These are phyloP conservation scores for Moxostoma hubbsi DNA, from an alignment of 2,797 vertebrate species.

Conservation along the genomic window DNA sequence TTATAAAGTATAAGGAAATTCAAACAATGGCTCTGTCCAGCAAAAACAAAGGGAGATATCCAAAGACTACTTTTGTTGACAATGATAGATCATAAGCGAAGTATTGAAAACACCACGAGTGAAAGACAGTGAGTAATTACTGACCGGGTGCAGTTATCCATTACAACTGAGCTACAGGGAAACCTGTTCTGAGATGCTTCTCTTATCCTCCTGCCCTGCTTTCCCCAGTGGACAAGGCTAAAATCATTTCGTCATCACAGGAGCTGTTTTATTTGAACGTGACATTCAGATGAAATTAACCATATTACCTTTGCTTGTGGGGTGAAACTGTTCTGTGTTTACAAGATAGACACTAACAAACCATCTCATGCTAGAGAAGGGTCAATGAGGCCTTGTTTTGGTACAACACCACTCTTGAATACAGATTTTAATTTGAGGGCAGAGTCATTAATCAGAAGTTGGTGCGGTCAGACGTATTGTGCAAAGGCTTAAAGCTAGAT, in stretches of 20 bases:
- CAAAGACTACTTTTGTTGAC: conserved; percentile 50
- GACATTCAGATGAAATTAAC: conserved; percentile 1
- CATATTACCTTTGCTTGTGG: not conserved
- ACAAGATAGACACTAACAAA: conserved; percentile 22
- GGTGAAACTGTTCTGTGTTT: not conserved
- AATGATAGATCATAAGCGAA: conserved; percentile 64
- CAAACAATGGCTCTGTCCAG: conserved; percentile 17
- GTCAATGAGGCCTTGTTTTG: conserved; percentile 40
- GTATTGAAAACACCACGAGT: conserved; percentile 73
- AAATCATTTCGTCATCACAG: conserved; percentile 68
- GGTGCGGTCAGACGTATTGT: conserved; percentile 1
- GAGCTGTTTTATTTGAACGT: conserved; percentile 49
- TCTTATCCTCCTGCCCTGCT: conserved; percentile 65
- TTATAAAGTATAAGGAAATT: conserved; percentile 14
- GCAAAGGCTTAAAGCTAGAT: conserved; percentile 24
- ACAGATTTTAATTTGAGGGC: conserved; percentile 54
- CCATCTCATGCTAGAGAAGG: conserved; percentile 34
- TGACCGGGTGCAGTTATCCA: conserved; percentile 73
- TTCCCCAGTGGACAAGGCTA: conserved; percentile 66
- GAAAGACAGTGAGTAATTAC: conserved; percentile 79
- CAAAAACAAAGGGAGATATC: conserved; percentile 35
- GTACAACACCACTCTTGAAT: conserved; percentile 47
- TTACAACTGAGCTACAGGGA: conserved; percentile 66
- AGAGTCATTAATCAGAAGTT: conserved; percentile 58
- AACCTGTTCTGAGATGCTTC: conserved; percentile 64